A percentile compares a stretch with the other conserved stretches of the same genome.
Conservation (phyloP, 2,113 vertebrate species). For the Rhabdomys dilectus region DNA sequence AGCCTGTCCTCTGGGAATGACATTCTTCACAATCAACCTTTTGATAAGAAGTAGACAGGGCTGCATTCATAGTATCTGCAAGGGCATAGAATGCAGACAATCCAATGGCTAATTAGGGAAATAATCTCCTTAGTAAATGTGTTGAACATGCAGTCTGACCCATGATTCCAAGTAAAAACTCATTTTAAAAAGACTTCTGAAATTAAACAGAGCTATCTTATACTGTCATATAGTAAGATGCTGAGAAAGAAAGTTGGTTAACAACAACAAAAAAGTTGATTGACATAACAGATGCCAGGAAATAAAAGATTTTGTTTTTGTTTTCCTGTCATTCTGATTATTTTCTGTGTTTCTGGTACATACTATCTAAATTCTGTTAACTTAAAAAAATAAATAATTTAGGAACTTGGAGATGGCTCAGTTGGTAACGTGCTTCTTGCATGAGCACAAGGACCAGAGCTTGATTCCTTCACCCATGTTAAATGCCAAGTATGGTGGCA, state of each 20-base stretch:
- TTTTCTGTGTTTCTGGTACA: slow-evolving; percentile 31
- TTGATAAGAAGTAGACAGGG: slow-evolving; percentile 30
- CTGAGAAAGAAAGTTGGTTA: neutral
- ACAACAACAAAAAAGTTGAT: neutral
- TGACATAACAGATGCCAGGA: neutral
- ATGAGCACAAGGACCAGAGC: neutral
- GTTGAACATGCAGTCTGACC: slow-evolving; percentile 30
- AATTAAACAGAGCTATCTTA: slow-evolving; percentile 37
- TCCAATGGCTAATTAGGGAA: slow-evolving; percentile 32
- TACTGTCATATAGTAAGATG: neutral
- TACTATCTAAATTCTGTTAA: slow-evolving; percentile 2
- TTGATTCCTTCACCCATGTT: neutral
- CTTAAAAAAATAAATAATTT: slow-evolving; percentile 16
- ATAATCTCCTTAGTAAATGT: slow-evolving; percentile 39
- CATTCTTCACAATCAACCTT: slow-evolving; percentile 30
- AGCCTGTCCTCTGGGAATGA: slow-evolving; percentile 31
- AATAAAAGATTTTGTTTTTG: neutral
- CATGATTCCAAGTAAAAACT: neutral
- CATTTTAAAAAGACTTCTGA: slow-evolving; percentile 47
- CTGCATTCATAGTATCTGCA: neutral
- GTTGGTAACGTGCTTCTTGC: neutral
- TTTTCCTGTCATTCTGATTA: neutral
- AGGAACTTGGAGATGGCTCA: neutral
- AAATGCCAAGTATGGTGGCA: neutral
- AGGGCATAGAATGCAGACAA: slow-evolving; percentile 47